Base-by-base conservation (phyloP, 2,797 vertebrate genomes). In the Remorina albescens region DNA sequence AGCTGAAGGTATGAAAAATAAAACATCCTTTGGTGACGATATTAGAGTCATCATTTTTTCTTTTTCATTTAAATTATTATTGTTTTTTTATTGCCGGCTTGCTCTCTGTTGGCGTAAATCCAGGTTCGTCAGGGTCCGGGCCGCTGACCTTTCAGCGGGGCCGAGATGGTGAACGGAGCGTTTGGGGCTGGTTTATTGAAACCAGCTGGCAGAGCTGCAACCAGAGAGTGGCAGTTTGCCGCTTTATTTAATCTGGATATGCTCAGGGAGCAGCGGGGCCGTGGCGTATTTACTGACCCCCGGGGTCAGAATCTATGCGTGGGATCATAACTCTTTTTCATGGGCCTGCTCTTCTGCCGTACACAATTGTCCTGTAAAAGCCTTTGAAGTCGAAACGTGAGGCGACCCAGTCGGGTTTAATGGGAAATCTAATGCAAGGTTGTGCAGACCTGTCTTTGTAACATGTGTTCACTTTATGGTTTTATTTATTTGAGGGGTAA, bases 121-220 rank as follows among this genome's bases (percentile, higher is more conserved):
- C 84, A 83, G 55, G 82, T 91, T 69, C 30, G 83, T 82, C 76
- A 47, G 67, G 70, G 74, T 86, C 86, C 36, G 56, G 63, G 74
- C 54, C 26, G 16, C 55, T 95, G 88, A 94, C 91, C 91, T 94
- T 89, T 90, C 7, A 74, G 67, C 47, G 10, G 46, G 65, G 37
- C 57, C 42, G 50, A 78, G 85, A 77, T 90, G 49, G 92, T 42
- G 36, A 79, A 66, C 25, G 76, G 64, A 83, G 88, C 80, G n/a
- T 68, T 23, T 23, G 59, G 80, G 70, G n/a, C n/a, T n/a, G 23
- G 78, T 86, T 95, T 93, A 94, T 94, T 95, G 89, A 89, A 95
- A 95, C 74, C 91, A 95, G 84, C 88, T 95, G 89, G 78, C 51
- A 46, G 57, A 70, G 30, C 74, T 80, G 81, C 85, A 82, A 79